Percentiles rank a stretch among this genome's conserved stretches.
Conservation (phyloP, 2,888 invertebrate genomes). For the Zygaena filipendulae region DNA sequence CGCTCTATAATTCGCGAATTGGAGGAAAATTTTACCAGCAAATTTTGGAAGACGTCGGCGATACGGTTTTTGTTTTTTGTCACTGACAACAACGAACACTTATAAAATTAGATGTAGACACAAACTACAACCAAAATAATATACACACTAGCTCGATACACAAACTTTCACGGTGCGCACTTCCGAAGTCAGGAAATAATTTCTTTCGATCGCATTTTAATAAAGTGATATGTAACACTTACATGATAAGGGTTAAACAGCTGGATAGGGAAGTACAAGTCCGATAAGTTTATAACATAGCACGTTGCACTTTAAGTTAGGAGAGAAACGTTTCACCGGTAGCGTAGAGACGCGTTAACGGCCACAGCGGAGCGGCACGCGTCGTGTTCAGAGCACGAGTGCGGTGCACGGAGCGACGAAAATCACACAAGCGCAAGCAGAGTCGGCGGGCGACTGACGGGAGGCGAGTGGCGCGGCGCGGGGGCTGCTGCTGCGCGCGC, state of each 20-base stretch:
- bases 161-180: conserved; percentile 58
- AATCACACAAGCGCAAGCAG: conserved; percentile 68
- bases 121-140: conserved; percentile 34
- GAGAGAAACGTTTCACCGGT: conserved; percentile 64
- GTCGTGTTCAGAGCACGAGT: conserved; percentile 67
- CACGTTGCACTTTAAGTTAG: conserved; percentile 62
- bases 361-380: conserved; percentile 67
- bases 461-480: conserved; percentile 50
- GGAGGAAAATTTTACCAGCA: conserved; percentile 50
- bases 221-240: conserved; percentile 63
- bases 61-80: too few relatives aligned
- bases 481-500: conserved; percentile 59
- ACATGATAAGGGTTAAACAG: conserved; percentile 66
- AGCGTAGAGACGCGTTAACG: conserved; percentile 71
- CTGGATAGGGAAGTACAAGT: conserved; percentile 61
- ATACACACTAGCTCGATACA: conserved; percentile 22
- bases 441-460: conserved; percentile 72
- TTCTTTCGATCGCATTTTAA: conserved; percentile 44
- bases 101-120: too few relatives aligned
- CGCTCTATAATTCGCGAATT: too few relatives aligned
- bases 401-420: conserved; percentile 68
- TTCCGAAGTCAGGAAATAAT: conserved; percentile 53
- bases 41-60: conserved; percentile 56
- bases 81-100: too few relatives aligned
- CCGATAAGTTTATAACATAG: conserved; percentile 63